Evolutionary conservation across 1,140 invertebrate genomes (phyloP).

Genomic region (Propsilocerus akamusi): DNA sequence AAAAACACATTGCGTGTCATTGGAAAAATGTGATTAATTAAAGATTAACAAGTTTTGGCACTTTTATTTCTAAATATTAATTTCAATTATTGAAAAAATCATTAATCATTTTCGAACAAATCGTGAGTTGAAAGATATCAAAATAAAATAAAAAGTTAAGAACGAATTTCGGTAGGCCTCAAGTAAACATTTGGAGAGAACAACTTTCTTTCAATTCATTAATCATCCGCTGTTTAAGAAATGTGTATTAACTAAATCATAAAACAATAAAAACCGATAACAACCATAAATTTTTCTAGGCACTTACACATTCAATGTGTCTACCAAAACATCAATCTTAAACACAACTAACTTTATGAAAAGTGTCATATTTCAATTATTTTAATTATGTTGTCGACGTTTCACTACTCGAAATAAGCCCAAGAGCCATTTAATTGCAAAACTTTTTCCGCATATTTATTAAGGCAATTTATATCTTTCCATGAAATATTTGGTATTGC

Average conservation of each 20-base stretch:
- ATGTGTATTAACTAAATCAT: neutral
- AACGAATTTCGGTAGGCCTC: neutral
- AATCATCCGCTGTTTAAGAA: slow-evolving; percentile 1
- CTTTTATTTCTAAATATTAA: neutral
- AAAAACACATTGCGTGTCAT: too few species aligned
- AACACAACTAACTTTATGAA: too few species aligned
- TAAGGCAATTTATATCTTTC: too few species aligned
- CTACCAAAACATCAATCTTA: too few species aligned
- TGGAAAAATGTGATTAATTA: slow-evolving; percentile 3
- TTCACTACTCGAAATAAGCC: too few species aligned
- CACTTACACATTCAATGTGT: too few species aligned
- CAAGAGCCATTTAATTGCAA: too few species aligned
- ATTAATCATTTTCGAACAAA: neutral
- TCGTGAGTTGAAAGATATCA: neutral
- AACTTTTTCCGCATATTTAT: too few species aligned
- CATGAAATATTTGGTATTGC: too few species aligned
- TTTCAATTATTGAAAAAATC: neutral
- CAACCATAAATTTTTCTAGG: neutral
- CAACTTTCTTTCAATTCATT: neutral
- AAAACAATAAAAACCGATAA: slow-evolving; percentile 1
- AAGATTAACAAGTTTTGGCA: slow-evolving; percentile 2
- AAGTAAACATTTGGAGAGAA: neutral
- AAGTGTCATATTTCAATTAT: slow-evolving; percentile 1
- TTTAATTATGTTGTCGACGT: slow-evolving; percentile 1
- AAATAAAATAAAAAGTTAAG: neutral